phyloP scores from a whole-genome alignment of 2,113 vertebrate species.

The Leptobrachium leishanense region DNA sequence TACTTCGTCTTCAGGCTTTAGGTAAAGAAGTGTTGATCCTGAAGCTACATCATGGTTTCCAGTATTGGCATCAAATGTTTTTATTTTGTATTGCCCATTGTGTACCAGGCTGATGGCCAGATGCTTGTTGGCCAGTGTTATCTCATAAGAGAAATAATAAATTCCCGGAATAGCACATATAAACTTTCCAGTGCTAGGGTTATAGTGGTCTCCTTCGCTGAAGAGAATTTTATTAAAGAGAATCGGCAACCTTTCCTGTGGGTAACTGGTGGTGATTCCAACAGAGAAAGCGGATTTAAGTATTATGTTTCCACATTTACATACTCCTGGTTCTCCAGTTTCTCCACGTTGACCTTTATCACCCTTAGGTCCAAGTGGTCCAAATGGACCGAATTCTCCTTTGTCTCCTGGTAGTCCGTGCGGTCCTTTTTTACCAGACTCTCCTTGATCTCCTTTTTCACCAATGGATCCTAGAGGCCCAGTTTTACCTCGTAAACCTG shows the following conservation, averaged over 20 bases:
- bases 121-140: slow-evolving; percentile 96
- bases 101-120: slow-evolving; percentile 91
- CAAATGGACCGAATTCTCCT: slow-evolving; percentile 75
- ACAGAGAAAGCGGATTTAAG: slow-evolving; percentile 94
- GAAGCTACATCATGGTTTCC: slow-evolving; percentile 96
- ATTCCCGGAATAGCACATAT: slow-evolving; percentile 91
- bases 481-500: slow-evolving; percentile 84
- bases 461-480: slow-evolving; percentile 84
- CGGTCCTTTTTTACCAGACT: slow-evolving; percentile 86
- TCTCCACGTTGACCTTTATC: slow-evolving; percentile 80
- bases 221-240: slow-evolving; percentile 95
- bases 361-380: slow-evolving; percentile 78
- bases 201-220: slow-evolving; percentile 91
- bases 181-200: slow-evolving; percentile 90
- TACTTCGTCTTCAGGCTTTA: slow-evolving; percentile 94
- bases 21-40: slow-evolving; percentile 86
- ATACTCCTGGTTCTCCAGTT: slow-evolving; percentile 77
- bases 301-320: slow-evolving; percentile 86
- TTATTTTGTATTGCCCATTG: slow-evolving; percentile 90
- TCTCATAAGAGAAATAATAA: slow-evolving; percentile 96
- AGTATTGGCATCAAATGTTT: slow-evolving; percentile 95
- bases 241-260: slow-evolving; percentile 84
- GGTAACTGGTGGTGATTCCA: slow-evolving; percentile 95
- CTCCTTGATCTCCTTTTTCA: slow-evolving; percentile 84
- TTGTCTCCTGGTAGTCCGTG: slow-evolving; percentile 71